These are phyloP conservation scores for Buceros bicornis DNA, from an alignment of 2,797 vertebrate species.

Conservation along the genomic window DNA sequence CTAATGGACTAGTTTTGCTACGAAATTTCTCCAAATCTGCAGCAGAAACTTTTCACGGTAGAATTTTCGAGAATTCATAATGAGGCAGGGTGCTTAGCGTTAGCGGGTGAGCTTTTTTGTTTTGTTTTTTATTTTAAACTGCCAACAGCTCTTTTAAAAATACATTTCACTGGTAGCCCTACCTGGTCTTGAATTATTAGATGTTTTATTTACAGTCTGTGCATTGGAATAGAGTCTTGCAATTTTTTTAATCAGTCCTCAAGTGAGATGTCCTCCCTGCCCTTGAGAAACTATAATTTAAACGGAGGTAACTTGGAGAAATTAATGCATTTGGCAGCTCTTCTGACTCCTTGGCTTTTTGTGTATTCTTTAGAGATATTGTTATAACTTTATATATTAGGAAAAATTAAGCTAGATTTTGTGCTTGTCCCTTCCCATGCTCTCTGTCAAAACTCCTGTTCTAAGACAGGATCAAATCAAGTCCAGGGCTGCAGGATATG, in stretches of 20 bases:
- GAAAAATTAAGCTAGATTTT: background rate
- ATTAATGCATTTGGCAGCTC: background rate
- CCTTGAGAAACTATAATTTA: conserved; percentile 47
- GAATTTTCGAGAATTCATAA: background rate
- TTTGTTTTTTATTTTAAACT: conserved; percentile 16
- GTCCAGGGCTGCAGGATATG: background rate
- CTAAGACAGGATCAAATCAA: background rate
- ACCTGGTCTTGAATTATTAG: conserved; percentile 4
- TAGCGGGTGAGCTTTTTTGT: background rate
- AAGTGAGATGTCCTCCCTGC: background rate
- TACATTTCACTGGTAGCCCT: background rate
- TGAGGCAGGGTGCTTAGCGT: background rate
- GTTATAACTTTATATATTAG: background rate
- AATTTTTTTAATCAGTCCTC: conserved; percentile 14
- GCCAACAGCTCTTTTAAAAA: background rate
- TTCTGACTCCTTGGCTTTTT: conserved; percentile 12
- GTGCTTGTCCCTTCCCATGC: background rate
- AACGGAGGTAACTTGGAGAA: conserved; percentile 11
- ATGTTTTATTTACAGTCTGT: conserved; percentile 41
- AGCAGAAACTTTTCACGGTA: background rate
- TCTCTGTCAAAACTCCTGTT: background rate
- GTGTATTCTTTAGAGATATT: conserved; percentile 6
- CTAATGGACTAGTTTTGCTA: background rate
- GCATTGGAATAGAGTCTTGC: background rate
- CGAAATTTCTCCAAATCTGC: background rate